Evolutionary conservation across 2,113 vertebrate species (phyloP), one percentile per base, ranked within the genome.

Genomic region (Carassius carassius): DNA sequence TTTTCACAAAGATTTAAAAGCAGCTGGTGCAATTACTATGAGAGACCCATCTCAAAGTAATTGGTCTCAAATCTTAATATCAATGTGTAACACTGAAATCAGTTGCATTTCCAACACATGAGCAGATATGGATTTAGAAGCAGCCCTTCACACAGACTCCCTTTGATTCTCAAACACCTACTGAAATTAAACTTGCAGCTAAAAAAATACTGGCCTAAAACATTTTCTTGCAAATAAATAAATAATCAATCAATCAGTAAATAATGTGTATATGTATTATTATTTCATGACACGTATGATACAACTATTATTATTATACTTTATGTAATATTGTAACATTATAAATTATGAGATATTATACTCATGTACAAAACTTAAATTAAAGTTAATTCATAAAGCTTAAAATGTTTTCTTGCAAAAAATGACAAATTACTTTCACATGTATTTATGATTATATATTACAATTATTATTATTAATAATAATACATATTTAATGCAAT

Each of bases 1-100:
- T 16, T 29, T 60, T 69, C 23, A 51, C 60, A 49, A 51, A 81
- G 63, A 81, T 69, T 81, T 69, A 80, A 69, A 81, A 81, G 78
- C 62, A 69, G 78, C 62, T 81, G 62, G 62, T 81, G 62, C 44
- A 67, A 67, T 81, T 81, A 69, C 17, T 2, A 14, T 13, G 5
- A 51, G 37, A 47, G 17, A 6, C 9, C 11, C 21, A 67, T 69
- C 6, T 81, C 17, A 49, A 81, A 67, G 2, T 51, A 32, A 81
- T 81, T 32, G 60, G 62, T 81, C 41, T 67, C 23, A 1, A 32
- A 81, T 81, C 77, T 44, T 79, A 21, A 79, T 23, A 79, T 79
- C 77, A 79, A 79, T 47, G 77, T 44, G 58, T 19, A 63, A 44
- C 35, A 5, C 54, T 60, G 56, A 58, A 41, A 58, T 37, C 76